A percentile compares a stretch with the other conserved stretches of the same genome.
These are phyloP conservation scores for Hippoglossus stenolepis DNA, from an alignment of 2,113 vertebrate genomes.

Conservation along the genomic window DNA sequence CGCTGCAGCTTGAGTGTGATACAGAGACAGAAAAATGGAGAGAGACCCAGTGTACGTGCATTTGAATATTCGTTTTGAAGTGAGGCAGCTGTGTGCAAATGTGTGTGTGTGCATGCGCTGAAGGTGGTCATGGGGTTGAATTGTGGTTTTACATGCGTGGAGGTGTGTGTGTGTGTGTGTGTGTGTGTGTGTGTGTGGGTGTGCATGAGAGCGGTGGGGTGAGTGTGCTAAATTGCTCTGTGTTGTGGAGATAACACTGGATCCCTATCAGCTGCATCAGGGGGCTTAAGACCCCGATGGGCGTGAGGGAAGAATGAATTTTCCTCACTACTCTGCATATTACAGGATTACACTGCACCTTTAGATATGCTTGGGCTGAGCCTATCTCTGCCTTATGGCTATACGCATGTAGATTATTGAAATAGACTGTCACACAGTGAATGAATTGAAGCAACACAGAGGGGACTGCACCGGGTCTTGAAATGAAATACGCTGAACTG, in stretches of 20 bases:
- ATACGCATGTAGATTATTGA: conserved; percentile 67
- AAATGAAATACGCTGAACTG: conserved; percentile 38
- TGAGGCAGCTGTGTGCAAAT: conserved; percentile 73
- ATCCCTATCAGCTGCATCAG: conserved; percentile 81
- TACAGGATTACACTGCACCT: conserved; percentile 83
- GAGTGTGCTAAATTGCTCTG: conserved; percentile 79
- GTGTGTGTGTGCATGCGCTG: conserved; percentile 36
- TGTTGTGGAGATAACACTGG: conserved; percentile 79
- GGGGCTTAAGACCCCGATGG: conserved; percentile 77
- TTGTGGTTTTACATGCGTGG: conserved; percentile 38
- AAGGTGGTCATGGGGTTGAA: conserved; percentile 51
- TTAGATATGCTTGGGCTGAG: conserved; percentile 74
- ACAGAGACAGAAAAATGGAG: neutral
- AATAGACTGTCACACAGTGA: conserved; percentile 60
- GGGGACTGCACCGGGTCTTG: conserved; percentile 34
- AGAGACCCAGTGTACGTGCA: conserved; percentile 17
- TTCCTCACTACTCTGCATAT: conserved; percentile 82
- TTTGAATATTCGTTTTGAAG: conserved; percentile 53
- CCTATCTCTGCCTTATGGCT: conserved; percentile 70
- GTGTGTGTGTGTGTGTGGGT: conserved; percentile 29
- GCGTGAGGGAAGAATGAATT: conserved; percentile 76
- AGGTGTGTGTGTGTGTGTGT: conserved; percentile 31
- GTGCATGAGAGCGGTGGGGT: conserved; percentile 33
- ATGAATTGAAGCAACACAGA: conserved; percentile 50
- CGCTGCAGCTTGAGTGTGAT: neutral